Evolutionary conservation across 2,113 vertebrate genomes (phyloP).

Genomic region (Notarius lentiginosus): DNA sequence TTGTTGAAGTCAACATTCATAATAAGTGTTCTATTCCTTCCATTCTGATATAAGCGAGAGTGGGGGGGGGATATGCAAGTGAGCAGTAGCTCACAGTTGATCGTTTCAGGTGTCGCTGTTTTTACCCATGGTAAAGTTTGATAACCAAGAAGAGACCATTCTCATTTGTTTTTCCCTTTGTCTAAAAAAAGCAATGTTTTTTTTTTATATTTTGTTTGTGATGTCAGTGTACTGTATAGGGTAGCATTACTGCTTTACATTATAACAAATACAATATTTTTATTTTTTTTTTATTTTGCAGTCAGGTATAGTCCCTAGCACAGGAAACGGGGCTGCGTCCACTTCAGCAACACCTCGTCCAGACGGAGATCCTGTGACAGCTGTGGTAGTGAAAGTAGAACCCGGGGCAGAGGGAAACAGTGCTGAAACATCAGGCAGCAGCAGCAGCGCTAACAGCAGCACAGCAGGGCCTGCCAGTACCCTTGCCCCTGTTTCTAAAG

Average conservation of each 20-base stretch:
- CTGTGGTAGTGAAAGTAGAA: constrained; percentile 66
- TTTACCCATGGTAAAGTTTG: background rate
- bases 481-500: constrained; percentile 71
- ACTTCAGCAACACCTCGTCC: constrained; percentile 58
- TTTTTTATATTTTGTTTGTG: background rate
- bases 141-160: background rate
- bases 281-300: constrained; percentile 22
- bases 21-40: too few relatives aligned
- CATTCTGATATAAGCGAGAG: too few relatives aligned
- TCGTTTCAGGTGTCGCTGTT: background rate
- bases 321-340: constrained; percentile 48
- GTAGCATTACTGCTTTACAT: background rate
- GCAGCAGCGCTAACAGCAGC: constrained; percentile 56
- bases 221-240: background rate
- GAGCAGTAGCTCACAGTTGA: too few relatives aligned
- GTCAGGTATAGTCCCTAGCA: constrained; percentile 41
- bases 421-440: constrained; percentile 61
- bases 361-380: constrained; percentile 63
- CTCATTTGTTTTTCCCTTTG: background rate
- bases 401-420: constrained; percentile 61
- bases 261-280: background rate
- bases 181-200: background rate
- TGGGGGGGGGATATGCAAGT: too few relatives aligned
- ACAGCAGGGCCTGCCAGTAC: constrained; percentile 63
- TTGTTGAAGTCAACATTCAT: too few relatives aligned